Evolutionary conservation across 92 coral and sea anemone species (phyloP).

Genomic region (Umimayanthus kanabou): DNA sequence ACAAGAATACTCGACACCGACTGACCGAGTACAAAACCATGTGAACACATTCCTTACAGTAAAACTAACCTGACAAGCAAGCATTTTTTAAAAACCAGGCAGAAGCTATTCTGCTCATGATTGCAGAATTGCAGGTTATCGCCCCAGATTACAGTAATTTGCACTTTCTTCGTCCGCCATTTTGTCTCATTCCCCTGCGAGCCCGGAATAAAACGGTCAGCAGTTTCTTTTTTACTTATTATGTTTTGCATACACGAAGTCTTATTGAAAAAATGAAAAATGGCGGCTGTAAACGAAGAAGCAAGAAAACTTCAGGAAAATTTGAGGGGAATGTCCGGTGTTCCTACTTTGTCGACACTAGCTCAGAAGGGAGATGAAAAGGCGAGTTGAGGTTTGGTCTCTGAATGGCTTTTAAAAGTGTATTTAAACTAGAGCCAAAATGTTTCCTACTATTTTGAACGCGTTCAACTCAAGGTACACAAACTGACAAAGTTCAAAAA

Average conservation of each 20-base stretch:
- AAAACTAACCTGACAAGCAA: constrained; percentile 62
- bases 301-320: constrained; percentile 53
- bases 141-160: not conserved
- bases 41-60: not conserved
- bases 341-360: constrained; percentile 79
- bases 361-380: constrained; percentile 95
- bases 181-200: constrained; percentile 33
- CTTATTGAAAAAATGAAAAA: constrained; percentile 22
- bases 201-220: constrained; percentile 7
- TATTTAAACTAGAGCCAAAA: too few species aligned
- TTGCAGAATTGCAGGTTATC: not conserved
- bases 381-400: constrained; percentile 34
- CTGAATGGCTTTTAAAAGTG: not conserved
- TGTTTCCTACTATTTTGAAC: too few species aligned
- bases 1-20: too few species aligned
- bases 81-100: constrained; percentile 58
- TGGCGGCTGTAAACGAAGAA: constrained; percentile 55
- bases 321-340: constrained; percentile 61
- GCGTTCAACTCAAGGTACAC: too few species aligned
- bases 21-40: too few species aligned
- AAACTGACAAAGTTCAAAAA: too few species aligned
- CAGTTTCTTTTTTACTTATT: constrained; percentile 2
- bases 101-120: constrained; percentile 57
- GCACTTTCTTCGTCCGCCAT: constrained; percentile 34
- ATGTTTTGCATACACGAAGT: constrained; percentile 35